These are phyloP conservation scores for Hoplias malabaricus DNA, from an alignment of 2,113 vertebrate species.

Conservation along the genomic window DNA sequence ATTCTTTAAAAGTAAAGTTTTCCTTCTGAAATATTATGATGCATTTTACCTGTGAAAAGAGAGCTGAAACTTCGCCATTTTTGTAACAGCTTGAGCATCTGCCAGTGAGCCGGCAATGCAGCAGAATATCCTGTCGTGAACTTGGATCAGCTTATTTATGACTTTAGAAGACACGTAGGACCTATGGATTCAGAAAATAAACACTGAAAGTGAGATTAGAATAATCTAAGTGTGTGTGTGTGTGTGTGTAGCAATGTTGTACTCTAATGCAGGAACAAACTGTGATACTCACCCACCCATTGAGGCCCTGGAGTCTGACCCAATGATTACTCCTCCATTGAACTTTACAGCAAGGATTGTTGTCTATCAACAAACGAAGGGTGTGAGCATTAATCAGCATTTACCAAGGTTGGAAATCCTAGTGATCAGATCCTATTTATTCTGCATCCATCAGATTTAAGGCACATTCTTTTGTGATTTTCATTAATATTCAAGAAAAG, in stretches of 20 bases:
- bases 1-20: background rate
- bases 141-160: slow-evolving; percentile 77
- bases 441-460: too few species aligned
- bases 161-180: slow-evolving; percentile 65
- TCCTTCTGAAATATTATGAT: background rate
- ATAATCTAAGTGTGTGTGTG: background rate
- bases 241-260: too few species aligned
- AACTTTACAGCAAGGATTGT: slow-evolving; percentile 86
- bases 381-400: background rate
- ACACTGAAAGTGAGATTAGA: background rate
- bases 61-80: slow-evolving; percentile 69
- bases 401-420: background rate
- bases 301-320: slow-evolving; percentile 85
- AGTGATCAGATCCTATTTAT: background rate
- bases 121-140: slow-evolving; percentile 74
- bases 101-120: slow-evolving; percentile 73
- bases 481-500: too few species aligned
- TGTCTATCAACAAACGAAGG: slow-evolving; percentile 67
- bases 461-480: too few species aligned
- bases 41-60: slow-evolving; percentile 69
- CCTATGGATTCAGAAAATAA: slow-evolving; percentile 35
- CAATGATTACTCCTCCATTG: slow-evolving; percentile 83
- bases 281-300: slow-evolving; percentile 79
- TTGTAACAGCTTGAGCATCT: slow-evolving; percentile 70
- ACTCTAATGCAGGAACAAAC: too few species aligned